Conservation (phyloP, 2,113 vertebrate species). For the Zapornia atra region DNA sequence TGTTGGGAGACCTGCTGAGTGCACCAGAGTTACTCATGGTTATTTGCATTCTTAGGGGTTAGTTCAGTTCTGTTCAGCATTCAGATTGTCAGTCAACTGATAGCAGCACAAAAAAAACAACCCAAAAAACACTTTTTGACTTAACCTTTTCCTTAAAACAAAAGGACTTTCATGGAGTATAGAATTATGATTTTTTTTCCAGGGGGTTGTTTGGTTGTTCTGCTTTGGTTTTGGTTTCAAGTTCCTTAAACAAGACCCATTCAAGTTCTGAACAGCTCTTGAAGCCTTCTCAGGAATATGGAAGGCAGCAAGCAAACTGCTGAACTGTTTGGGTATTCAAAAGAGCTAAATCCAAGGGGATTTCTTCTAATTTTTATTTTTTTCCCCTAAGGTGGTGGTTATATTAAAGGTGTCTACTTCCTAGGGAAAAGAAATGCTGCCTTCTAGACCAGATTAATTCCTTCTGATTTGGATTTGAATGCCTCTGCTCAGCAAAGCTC, state of each 20-base stretch:
- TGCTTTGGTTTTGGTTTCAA: not conserved
- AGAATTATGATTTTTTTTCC: fast-evolving
- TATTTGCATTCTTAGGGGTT: not conserved
- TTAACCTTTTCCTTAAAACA: too few species aligned
- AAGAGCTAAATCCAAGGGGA: not conserved
- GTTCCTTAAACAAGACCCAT: not conserved
- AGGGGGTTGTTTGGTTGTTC: not conserved
- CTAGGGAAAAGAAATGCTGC: not conserved
- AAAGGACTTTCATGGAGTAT: not conserved
- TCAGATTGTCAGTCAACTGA: not conserved
- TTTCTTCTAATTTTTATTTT: not conserved
- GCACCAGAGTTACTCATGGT: constrained; percentile 60
- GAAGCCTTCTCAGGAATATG: not conserved
- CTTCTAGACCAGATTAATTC: not conserved
- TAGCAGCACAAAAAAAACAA: not conserved
- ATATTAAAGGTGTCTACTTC: not conserved
- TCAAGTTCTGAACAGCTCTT: not conserved
- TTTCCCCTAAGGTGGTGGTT: not conserved
- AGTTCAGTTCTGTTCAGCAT: not conserved
- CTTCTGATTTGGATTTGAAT: not conserved
- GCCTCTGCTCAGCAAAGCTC: not conserved
- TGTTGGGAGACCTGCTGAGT: constrained; percentile 9
- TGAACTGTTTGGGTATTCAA: not conserved
- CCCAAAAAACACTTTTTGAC: fast-evolving
- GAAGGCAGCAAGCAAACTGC: not conserved